Evolutionary conservation across 1,140 invertebrate genomes (phyloP).

Genomic region (Hylyphantes graminicola): DNA sequence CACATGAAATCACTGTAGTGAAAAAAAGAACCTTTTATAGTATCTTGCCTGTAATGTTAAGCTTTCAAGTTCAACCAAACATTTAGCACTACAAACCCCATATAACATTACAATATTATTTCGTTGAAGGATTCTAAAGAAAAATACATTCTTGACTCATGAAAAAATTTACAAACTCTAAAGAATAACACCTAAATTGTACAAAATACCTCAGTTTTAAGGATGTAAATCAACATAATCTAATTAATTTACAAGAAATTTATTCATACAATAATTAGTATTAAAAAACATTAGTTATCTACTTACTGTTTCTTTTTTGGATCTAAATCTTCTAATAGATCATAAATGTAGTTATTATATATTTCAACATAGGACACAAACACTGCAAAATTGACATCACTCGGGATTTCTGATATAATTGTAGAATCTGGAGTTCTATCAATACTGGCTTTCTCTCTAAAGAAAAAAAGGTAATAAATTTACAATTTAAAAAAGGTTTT

Average conservation of each 20-base stretch:
- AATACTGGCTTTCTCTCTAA: slow-evolving; percentile 6
- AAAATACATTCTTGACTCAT: no score
- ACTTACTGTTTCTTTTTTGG: neutral
- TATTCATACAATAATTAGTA: neutral
- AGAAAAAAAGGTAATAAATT: neutral
- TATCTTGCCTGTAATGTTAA: no score
- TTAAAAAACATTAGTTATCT: neutral
- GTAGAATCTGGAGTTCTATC: slow-evolving; percentile 71
- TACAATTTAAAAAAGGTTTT: neutral
- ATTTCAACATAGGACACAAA: slow-evolving; percentile 98
- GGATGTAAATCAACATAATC: neutral
- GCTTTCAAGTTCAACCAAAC: no score
- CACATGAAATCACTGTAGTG: no score
- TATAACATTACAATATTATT: neutral
- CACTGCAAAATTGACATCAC: slow-evolving; percentile 86
- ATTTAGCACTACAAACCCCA: no score
- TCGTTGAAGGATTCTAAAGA: neutral
- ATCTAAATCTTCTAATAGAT: slow-evolving; percentile 83
- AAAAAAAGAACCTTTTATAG: no score
- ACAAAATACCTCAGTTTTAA: neutral
- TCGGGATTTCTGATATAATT: slow-evolving; percentile 77
- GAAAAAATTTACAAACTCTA: no score
- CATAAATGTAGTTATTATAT: slow-evolving; percentile 98
- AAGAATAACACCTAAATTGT: no score
- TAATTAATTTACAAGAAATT: neutral